Percentiles rank a stretch among this genome's conserved stretches.
phyloP scores from a whole-genome alignment of 2,113 vertebrate species.

The Ciconia stormi region DNA sequence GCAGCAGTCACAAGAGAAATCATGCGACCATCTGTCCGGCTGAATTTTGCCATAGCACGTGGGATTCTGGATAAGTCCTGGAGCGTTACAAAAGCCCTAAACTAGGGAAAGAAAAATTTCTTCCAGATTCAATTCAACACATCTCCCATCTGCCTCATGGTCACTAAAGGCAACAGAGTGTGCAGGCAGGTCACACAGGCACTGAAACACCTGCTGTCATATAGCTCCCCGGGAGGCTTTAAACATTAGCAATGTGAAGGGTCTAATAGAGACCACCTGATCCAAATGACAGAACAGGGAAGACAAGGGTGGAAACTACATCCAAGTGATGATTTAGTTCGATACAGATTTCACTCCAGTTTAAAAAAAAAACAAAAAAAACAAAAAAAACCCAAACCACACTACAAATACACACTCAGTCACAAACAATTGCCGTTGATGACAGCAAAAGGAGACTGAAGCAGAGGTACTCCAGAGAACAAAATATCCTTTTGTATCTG shows the following conservation, averaged over 20 bases:
- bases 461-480: not conserved
- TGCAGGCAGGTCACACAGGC: not conserved
- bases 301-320: not conserved
- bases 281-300: not conserved
- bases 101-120: not conserved
- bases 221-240: not conserved
- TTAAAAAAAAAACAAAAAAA: not conserved
- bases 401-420: not conserved
- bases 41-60: not conserved
- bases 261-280: not conserved
- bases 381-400: not conserved
- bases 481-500: not conserved
- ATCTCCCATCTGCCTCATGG: not conserved
- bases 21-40: not conserved
- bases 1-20: not conserved
- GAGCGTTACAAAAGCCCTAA: not conserved
- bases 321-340: not conserved
- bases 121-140: not conserved
- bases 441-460: not conserved
- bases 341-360: not conserved
- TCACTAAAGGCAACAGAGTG: not conserved
- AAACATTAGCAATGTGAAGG: not conserved
- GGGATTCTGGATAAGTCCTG: not conserved
- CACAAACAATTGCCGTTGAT: not conserved
- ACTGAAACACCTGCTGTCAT: not conserved